A percentile compares a stretch with the other conserved stretches of the same genome.
Conservation (phyloP, 2,113 vertebrate genomes). For the Amia ocellicauda region DNA sequence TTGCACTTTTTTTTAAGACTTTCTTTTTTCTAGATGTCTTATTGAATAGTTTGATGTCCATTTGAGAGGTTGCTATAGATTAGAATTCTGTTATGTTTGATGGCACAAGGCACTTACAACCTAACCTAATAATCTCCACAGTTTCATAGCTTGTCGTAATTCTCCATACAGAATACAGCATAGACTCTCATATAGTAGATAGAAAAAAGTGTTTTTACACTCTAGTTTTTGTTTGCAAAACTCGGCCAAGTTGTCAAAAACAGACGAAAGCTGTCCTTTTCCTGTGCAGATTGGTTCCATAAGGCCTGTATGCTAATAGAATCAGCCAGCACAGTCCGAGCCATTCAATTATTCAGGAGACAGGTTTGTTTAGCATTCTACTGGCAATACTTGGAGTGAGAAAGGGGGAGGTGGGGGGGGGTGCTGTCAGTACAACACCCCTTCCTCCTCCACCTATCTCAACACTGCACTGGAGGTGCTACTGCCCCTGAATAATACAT, state of each 20-base stretch:
- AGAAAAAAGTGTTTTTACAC: no score
- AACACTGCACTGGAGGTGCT: conserved; percentile 15
- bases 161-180: no score
- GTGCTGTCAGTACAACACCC: conserved; percentile 36
- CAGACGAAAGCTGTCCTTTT: conserved; percentile 34
- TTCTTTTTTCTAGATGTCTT: no score
- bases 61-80: no score
- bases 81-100: no score
- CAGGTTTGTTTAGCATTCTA: conserved; percentile 70
- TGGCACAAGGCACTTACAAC: no score
- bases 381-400: conserved; percentile 52
- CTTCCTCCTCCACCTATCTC: conserved; percentile 9
- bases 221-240: background rate
- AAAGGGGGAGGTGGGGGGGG: conserved; percentile 18
- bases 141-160: no score
- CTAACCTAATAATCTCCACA: no score
- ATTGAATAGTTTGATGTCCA: no score
- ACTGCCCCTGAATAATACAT: conserved; percentile 22
- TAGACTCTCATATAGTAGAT: no score
- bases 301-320: conserved; percentile 63
- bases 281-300: conserved; percentile 59
- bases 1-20: no score
- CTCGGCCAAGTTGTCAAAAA: conserved; percentile 15
- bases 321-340: conserved; percentile 47
- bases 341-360: conserved; percentile 67